phyloP scores from a whole-genome alignment of 2,888 invertebrate species.

The Drosophila anceps region DNA sequence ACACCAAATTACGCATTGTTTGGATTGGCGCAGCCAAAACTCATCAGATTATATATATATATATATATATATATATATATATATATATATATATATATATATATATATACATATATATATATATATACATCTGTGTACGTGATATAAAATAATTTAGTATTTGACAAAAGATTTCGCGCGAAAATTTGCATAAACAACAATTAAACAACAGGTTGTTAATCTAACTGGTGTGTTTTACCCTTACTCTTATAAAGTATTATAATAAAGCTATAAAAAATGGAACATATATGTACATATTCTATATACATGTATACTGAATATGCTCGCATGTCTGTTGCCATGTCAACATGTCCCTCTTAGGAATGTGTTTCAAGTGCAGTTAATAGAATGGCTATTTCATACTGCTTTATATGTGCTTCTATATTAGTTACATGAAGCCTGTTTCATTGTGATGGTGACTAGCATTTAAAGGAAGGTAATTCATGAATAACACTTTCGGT shows the following conservation, averaged over 20 bases:
- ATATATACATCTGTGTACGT: not conserved
- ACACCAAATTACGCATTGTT: conserved; percentile 76
- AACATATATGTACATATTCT: not conserved
- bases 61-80: conserved; percentile 2
- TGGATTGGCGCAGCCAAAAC: conserved; percentile 14
- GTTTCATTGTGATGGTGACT: no score
- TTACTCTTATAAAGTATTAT: not conserved
- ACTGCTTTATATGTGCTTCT: no score
- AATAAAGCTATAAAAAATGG: not conserved
- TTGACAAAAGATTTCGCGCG: conserved; percentile 21
- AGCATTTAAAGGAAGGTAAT: no score
- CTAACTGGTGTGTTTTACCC: conserved; percentile 13
- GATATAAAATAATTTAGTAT: conserved; percentile 11
- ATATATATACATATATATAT: not conserved
- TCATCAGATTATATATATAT: conserved; percentile 8
- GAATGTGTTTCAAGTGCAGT: no score
- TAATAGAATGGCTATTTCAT: no score
- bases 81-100: not conserved
- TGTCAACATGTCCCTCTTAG: no score
- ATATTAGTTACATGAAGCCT: no score
- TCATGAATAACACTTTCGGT: no score
- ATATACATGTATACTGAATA: no score
- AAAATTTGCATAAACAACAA: conserved; percentile 44
- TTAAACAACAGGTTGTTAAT: conserved; percentile 18
- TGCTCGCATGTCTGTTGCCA: no score